These are phyloP conservation scores for Carcharodon carcharias DNA, from an alignment of 2,797 vertebrate species.

Conservation along the genomic window DNA sequence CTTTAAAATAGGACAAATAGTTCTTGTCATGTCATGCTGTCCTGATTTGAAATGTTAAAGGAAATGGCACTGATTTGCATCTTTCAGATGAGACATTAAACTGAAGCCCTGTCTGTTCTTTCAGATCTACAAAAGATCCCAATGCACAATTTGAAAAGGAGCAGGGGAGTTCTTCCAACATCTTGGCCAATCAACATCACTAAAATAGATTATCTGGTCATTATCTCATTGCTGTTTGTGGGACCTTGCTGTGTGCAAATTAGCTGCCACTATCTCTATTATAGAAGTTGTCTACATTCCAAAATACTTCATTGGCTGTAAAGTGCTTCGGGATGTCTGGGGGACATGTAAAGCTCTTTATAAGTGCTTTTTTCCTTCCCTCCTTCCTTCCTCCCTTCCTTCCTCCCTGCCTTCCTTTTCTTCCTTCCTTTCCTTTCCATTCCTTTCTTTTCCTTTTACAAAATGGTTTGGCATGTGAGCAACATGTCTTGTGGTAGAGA, in stretches of 20 bases:
- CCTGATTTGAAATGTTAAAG: conserved; percentile 12
- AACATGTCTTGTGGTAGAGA: neutral
- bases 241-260: neutral
- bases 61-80: conserved; percentile 33
- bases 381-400: neutral
- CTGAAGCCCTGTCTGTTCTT: neutral
- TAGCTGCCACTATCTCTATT: neutral
- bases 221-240: neutral
- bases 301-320: neutral
- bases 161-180: neutral
- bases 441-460: neutral
- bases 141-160: neutral
- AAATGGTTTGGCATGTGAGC: neutral
- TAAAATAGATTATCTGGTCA: neutral
- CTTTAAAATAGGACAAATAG: neutral
- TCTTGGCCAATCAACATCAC: neutral
- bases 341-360: neutral
- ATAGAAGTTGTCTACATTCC: neutral
- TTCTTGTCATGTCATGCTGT: conserved; percentile 27
- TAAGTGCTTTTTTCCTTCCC: neutral
- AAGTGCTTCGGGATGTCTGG: neutral
- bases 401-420: neutral
- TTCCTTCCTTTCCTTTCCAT: neutral
- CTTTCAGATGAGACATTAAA: conserved; percentile 15
- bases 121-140: neutral